phyloP scores from a whole-genome alignment of 1,140 invertebrate species.

The Chironomus striatipennis region DNA sequence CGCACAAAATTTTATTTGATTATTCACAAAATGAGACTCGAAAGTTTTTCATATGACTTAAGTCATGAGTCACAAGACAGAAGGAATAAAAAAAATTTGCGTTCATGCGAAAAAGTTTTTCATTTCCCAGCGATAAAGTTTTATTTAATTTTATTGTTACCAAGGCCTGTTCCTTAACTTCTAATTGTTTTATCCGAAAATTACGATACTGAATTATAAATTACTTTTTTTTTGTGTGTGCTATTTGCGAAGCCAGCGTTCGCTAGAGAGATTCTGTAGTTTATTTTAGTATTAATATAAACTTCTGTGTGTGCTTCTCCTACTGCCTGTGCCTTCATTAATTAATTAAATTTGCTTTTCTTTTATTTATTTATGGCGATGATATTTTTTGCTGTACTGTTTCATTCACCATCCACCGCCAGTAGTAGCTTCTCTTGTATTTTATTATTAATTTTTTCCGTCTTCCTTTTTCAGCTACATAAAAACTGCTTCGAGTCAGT shows the following conservation, averaged over 20 bases:
- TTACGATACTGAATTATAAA: conserved; percentile 4
- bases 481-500: too few relatives aligned
- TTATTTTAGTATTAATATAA: neutral
- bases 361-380: conserved; percentile 3
- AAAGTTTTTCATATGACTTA: too few relatives aligned
- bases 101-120: neutral
- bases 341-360: conserved; percentile 15
- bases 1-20: too few relatives aligned
- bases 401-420: too few relatives aligned
- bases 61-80: too few relatives aligned
- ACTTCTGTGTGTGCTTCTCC: neutral
- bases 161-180: neutral
- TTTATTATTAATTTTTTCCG: too few relatives aligned
- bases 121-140: neutral
- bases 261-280: neutral
- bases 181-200: neutral
- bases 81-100: neutral
- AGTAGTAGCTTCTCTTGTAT: too few relatives aligned
- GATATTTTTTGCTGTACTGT: neutral
- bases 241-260: neutral
- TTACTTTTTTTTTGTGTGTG: neutral
- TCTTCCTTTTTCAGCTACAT: too few relatives aligned
- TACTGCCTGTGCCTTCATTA: neutral
- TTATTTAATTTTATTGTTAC: neutral
- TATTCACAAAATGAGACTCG: too few relatives aligned